Evolutionary conservation across 2,888 invertebrate species (phyloP).

Genomic region (Pseudococcus viburni): DNA sequence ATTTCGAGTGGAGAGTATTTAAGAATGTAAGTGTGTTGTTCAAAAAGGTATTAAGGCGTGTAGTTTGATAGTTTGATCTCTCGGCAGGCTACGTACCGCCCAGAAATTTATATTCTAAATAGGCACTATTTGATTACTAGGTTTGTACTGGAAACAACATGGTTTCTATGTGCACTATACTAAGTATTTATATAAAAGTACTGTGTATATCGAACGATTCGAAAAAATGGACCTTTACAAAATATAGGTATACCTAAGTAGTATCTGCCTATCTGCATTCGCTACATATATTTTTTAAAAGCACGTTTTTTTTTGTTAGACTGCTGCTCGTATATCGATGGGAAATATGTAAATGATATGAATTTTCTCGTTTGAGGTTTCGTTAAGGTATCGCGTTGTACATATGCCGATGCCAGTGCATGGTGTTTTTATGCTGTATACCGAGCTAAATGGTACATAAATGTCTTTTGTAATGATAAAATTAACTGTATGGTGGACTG

Average conservation of each 20-base stretch:
- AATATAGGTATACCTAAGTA: neutral
- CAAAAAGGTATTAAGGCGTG: conserved; percentile 34
- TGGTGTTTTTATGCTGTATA: neutral
- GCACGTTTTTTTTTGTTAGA: conserved; percentile 7
- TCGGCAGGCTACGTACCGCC: conserved; percentile 53
- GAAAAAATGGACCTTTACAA: conserved; percentile 21
- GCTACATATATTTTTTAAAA: neutral
- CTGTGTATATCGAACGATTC: neutral
- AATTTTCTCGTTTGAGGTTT: conserved; percentile 39
- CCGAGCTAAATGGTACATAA: neutral
- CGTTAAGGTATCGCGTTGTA: neutral
- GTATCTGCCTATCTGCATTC: neutral
- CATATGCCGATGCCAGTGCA: neutral
- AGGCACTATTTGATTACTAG: conserved; percentile 48
- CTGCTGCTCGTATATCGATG: neutral
- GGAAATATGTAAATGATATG: conserved; percentile 42
- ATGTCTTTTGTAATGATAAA: conserved; percentile 38
- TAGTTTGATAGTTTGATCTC: conserved; percentile 45
- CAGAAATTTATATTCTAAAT: conserved; percentile 50
- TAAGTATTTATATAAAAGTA: neutral
- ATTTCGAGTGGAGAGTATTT: neutral
- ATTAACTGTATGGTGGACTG: conserved; percentile 11
- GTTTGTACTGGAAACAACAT: conserved; percentile 55
- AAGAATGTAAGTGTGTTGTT: neutral
- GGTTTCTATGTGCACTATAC: conserved; percentile 5